Evolutionary conservation across 2,797 vertebrate species (phyloP), one percentile per base, ranked within the genome.

Genomic region (Aythya fuligula): DNA sequence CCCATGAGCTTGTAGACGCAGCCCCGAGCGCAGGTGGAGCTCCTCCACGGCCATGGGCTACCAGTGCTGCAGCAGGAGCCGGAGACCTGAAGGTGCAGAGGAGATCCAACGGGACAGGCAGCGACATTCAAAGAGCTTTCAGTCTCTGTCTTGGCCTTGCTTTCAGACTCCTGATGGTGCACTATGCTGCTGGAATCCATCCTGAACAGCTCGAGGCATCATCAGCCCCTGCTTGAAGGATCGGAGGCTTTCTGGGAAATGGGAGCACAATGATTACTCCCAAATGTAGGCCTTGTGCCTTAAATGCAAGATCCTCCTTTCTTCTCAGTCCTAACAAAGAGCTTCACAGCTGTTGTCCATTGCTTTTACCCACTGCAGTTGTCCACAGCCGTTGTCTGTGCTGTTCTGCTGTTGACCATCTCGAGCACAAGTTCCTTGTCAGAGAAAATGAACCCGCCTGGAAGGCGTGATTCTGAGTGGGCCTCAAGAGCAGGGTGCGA

Each of bases 21-120:
- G 54, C 51, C 64, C 61, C 0, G 0, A 9, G 89, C 1, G 0
- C 73, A 45, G 72, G 6, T 4, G 70, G 77, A 58, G 65, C 69
- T 30, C n/a, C 22, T 9, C 39, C 66, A 9, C 0, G 0, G 11
- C 6, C 16, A 1, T 1, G 32, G 34, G 34, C 4, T 4, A 4
- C 38, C 22, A 2, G 19, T 5, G 2, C 1, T 11, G 54, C 47
- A 14, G 60, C 11, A 36, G 21, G 22, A 41, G 41, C 11, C 1
- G 4, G 11, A 8, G n/a, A 4, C 5, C 39, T 34, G 32, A 30
- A 11, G 7, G 4, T 1, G 2, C 1, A 2, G 4, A 6, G 34
- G 32, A 58, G 69, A 70, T 45, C 38, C 34, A 13, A 21, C 9
- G 28, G n/a, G 43, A 41, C 7, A 10, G 39, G 32, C 53, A n/a